Base-by-base conservation (phyloP, 2,888 invertebrate genomes). In the Oscheius sp. region DNA sequence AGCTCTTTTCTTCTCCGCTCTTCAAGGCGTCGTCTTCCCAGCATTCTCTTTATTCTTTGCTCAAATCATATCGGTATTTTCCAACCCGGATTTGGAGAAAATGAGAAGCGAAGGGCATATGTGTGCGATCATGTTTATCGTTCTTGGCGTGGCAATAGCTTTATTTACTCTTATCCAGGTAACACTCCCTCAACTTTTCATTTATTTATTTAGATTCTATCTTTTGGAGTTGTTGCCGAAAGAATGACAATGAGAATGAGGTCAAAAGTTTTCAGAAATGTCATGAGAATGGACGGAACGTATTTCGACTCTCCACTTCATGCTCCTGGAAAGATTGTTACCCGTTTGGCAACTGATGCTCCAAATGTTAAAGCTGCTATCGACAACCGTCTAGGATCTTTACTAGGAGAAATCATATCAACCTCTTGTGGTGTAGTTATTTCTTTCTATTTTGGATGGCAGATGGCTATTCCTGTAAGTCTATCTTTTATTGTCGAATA, bases 401-500 rank as follows among this genome's bases (percentile, higher is more conserved):
- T 87, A 5, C 78, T 88, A 41, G 85, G 87, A 72, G 83, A 84
- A 6, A n/a, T 86, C 22, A 84, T 87, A 22, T 86, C 87, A 47
- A 80, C 88, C 26, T 75, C 82, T n/a, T 83, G 86, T n/a, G 88
- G 87, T n/a, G 69, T 89, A 6, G 78, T 85, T 28, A 85, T 89
- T 47, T 87, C 87, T 0, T 87, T 89, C 75, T 78, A 87, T 56
- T 88, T 86, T 75, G 86, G 88, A 56, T 88, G 88, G 88, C 85
- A 88, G 70, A 82, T 89, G 74, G 87, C 88, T 2, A 45, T 77
- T 22, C 61, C 82, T 78, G 86, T 73, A 45, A 32, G 44, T 5
- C n/a, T n/a, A n/a, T n/a, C n/a, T n/a, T 9, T 81, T 82, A 17
- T 17, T 36, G 26, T 36, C 14, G 28, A 56, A 17, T 26, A 17